Percentiles rank a stretch among this genome's conserved stretches.
Conservation (phyloP, 2,113 vertebrate genomes). For the Macroglossus sobrinus region DNA sequence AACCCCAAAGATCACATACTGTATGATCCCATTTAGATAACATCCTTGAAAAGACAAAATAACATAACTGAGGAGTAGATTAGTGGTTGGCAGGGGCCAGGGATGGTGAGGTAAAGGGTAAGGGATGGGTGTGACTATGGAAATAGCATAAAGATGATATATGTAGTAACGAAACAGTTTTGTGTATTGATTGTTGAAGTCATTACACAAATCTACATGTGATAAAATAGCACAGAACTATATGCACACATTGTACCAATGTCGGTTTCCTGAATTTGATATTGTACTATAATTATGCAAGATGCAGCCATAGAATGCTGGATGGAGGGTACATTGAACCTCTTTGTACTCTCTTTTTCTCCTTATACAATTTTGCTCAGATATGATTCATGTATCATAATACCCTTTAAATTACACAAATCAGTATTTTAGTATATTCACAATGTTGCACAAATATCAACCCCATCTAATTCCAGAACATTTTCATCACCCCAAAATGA, state of each 20-base stretch:
- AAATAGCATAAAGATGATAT: neutral
- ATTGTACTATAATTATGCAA: neutral
- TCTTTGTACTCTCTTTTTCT: neutral
- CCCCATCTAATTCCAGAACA: neutral
- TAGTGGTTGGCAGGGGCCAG: neutral
- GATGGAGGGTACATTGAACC: neutral
- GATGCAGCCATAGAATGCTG: neutral
- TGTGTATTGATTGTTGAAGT: neutral
- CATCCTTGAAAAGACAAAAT: neutral
- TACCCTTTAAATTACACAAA: neutral
- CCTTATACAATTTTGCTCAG: neutral
- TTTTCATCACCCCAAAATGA: neutral
- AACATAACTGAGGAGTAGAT: neutral
- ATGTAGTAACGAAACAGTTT: neutral
- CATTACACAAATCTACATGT: neutral
- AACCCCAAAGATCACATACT: neutral
- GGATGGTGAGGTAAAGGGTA: neutral
- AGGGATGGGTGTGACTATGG: neutral
- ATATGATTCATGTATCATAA: neutral
- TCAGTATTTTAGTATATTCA: neutral
- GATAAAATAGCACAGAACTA: neutral
- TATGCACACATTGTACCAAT: neutral
- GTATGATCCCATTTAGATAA: neutral
- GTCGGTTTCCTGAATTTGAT: neutral
- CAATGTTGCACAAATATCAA: neutral